phyloP scores from a whole-genome alignment of 2,113 vertebrate genomes.

The Nerophis ophidion region DNA sequence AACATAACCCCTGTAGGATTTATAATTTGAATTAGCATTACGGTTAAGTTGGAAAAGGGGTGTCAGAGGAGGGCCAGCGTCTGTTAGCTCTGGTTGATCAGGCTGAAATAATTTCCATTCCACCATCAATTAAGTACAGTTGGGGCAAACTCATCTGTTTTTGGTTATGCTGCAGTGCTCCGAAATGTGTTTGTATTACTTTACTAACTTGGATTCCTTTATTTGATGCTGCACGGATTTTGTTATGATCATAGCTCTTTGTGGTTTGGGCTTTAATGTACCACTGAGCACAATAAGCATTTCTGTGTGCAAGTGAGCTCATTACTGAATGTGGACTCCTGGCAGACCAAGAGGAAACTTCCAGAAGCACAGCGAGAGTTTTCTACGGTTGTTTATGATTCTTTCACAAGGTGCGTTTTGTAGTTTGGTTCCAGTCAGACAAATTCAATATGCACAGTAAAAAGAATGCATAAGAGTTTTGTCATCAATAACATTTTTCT shows the following conservation, averaged over 20 bases:
- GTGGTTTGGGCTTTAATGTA: constrained; percentile 32
- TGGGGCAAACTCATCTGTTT: constrained; percentile 60
- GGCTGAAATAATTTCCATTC: constrained; percentile 61
- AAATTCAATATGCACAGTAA: constrained; percentile 14
- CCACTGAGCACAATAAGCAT: constrained; percentile 20
- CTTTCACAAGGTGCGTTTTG: constrained; percentile 18
- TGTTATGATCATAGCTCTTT: constrained; percentile 29
- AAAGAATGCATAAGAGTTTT: neutral
- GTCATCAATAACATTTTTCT: too few species aligned
- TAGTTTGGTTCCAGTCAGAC: constrained; percentile 17
- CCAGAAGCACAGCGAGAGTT: constrained; percentile 26
- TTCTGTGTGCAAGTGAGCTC: constrained; percentile 15
- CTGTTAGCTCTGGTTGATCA: constrained; percentile 55
- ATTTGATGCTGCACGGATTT: constrained; percentile 44
- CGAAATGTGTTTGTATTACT: constrained; percentile 14
- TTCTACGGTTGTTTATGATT: constrained; percentile 46
- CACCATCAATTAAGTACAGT: constrained; percentile 53
- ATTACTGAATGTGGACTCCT: constrained; percentile 21
- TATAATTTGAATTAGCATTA: constrained; percentile 23
- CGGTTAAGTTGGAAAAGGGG: constrained; percentile 36
- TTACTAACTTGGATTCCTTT: constrained; percentile 31
- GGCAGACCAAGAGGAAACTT: constrained; percentile 29
- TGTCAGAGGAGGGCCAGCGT: constrained; percentile 46
- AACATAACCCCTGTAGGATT: constrained; percentile 26
- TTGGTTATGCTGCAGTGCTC: constrained; percentile 51